phyloP scores from a whole-genome alignment of 2,888 invertebrate species.

The Cyclophora punctaria region DNA sequence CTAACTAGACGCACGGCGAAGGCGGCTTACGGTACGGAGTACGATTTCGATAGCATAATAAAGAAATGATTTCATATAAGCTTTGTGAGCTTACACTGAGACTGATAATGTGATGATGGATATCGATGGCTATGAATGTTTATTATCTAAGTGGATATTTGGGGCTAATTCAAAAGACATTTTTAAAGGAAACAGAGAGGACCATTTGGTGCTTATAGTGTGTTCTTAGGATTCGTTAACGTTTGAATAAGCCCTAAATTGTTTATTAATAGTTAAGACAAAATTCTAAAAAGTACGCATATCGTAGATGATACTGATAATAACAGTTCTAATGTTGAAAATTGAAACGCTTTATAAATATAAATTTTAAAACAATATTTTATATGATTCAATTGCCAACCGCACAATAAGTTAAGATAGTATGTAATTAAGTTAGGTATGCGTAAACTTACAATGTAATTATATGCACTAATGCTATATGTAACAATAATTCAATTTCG shows the following conservation, averaged over 20 bases:
- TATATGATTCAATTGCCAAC: conserved; percentile 47
- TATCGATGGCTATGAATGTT: conserved; percentile 32
- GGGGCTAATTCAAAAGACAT: conserved; percentile 24
- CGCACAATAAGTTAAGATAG: conserved; percentile 46
- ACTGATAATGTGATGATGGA: conserved; percentile 66
- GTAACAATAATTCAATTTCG: no score
- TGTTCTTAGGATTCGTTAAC: conserved; percentile 23
- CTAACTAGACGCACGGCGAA: conserved; percentile 54
- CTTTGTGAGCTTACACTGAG: conserved; percentile 52
- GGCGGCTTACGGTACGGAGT: conserved; percentile 42
- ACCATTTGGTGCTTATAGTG: conserved; percentile 25
- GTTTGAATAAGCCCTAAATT: conserved; percentile 30
- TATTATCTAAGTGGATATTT: conserved; percentile 31
- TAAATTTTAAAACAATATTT: conserved; percentile 19
- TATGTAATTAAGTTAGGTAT: conserved; percentile 12
- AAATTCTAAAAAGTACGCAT: conserved; percentile 46
- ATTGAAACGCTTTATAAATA: conserved; percentile 50
- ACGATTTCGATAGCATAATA: conserved; percentile 53
- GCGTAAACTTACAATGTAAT: conserved; percentile 9
- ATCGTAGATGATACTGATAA: conserved; percentile 46
- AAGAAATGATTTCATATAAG: conserved; percentile 56
- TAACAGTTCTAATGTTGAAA: conserved; percentile 33
- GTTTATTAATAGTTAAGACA: conserved; percentile 17
- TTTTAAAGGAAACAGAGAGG: conserved; percentile 22
- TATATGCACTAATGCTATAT: conserved; percentile 5